These are phyloP conservation scores for Tenthredo notha DNA, from an alignment of 2,888 invertebrate species.

Conservation along the genomic window DNA sequence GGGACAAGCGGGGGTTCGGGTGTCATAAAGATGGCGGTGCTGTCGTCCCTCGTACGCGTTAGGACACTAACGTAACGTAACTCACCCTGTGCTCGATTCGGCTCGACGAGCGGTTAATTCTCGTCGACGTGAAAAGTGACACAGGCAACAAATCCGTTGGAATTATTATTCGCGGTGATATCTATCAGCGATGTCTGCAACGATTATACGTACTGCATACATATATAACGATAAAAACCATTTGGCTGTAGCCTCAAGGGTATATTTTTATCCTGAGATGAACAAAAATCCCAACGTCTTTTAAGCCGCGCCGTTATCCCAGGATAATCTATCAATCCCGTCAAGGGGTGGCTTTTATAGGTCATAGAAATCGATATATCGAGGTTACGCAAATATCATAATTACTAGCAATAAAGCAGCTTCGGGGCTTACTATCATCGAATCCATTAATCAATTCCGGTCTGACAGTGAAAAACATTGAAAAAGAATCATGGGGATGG, in stretches of 20 bases:
- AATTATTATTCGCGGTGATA: neutral
- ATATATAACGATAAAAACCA: neutral
- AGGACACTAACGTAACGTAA: slow-evolving; percentile 21
- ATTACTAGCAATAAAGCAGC: slow-evolving; percentile 52
- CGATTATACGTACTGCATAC: neutral
- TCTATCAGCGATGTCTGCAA: neutral
- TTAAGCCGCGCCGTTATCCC: neutral
- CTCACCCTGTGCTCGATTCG: slow-evolving; percentile 28
- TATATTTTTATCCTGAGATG: neutral
- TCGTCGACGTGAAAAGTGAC: slow-evolving; percentile 44
- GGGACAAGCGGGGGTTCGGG: slow-evolving; percentile 34
- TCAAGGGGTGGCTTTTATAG: slow-evolving; percentile 34
- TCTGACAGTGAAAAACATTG: slow-evolving; percentile 43
- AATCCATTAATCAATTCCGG: slow-evolving; percentile 49
- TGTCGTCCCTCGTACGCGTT: slow-evolving; percentile 46
- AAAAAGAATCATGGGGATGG: slow-evolving; percentile 35
- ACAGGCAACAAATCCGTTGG: neutral
- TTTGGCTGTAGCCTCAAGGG: neutral
- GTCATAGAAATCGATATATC: slow-evolving; percentile 42
- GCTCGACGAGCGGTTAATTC: slow-evolving; percentile 29
- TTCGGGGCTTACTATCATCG: slow-evolving; percentile 4
- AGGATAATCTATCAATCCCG: slow-evolving; percentile 31
- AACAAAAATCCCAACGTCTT: neutral
- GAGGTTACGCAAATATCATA: slow-evolving; percentile 52
- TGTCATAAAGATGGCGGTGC: slow-evolving; percentile 39